Conservation (phyloP, 92 coral and sea anemone species). For the Montipora capitata region DNA sequence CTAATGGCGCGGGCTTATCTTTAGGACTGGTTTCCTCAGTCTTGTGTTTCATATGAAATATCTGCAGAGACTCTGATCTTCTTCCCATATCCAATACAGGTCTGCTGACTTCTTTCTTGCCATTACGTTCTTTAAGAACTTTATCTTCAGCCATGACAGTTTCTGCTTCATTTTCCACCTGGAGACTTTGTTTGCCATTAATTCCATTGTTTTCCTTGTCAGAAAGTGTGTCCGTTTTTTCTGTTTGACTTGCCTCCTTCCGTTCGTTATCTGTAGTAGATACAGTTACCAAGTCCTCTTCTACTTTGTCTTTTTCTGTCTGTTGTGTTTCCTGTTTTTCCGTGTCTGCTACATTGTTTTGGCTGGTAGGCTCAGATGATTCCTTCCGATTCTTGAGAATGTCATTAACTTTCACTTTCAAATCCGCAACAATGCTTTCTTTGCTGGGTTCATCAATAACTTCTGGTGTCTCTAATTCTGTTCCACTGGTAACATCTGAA, state of each 20-base stretch:
- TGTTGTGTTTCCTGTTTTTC: constrained; percentile 18
- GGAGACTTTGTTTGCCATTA: constrained; percentile 7
- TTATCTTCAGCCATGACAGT: not conserved
- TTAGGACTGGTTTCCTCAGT: not conserved
- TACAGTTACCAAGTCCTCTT: not conserved
- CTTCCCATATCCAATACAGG: constrained; percentile 8
- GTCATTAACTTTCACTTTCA: constrained; percentile 38
- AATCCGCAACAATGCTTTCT: constrained; percentile 38
- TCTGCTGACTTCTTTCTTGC: constrained; percentile 17
- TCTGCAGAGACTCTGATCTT: constrained; percentile 24
- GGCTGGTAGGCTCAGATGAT: constrained; percentile 10
- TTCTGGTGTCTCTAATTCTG: constrained; percentile 64
- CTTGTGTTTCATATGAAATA: constrained; percentile 5
- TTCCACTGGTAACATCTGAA: constrained; percentile 65
- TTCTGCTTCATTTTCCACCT: constrained; percentile 17
- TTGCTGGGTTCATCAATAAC: constrained; percentile 31
- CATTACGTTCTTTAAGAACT: constrained; percentile 21
- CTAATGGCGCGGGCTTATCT: not conserved
- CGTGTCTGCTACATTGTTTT: not conserved
- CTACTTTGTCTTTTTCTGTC: not conserved
- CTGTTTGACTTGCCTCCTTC: not conserved
- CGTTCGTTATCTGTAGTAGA: constrained; percentile 1
- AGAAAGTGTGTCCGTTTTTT: not conserved
- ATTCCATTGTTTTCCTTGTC: constrained; percentile 2
- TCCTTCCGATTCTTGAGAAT: not conserved